phyloP scores from a whole-genome alignment of 2,888 invertebrate genomes.

The Leistus spinibarbis region DNA sequence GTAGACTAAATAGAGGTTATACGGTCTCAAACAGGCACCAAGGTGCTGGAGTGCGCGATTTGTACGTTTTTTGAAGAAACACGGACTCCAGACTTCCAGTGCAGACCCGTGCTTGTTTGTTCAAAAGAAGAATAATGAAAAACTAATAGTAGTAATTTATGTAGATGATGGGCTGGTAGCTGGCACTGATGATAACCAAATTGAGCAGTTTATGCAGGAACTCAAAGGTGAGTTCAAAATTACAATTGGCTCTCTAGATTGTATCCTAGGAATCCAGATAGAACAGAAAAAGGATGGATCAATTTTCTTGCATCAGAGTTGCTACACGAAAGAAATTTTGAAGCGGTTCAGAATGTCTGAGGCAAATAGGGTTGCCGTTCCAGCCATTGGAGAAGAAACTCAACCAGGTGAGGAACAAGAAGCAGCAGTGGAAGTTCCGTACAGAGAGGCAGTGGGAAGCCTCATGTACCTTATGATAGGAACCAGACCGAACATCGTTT shows the following conservation, averaged over 20 bases:
- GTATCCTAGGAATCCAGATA: background rate
- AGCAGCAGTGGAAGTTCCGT: background rate
- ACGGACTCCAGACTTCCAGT: background rate
- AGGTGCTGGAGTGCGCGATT: constrained; percentile 49
- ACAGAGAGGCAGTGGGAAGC: too few species aligned
- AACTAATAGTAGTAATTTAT: constrained; percentile 5
- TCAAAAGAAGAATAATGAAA: background rate
- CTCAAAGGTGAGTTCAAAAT: constrained; percentile 34
- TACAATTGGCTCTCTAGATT: background rate
- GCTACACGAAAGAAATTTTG: constrained; percentile 15
- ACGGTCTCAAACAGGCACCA: constrained; percentile 51
- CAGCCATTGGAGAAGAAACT: constrained; percentile 4
- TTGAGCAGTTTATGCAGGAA: background rate
- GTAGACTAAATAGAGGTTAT: constrained; percentile 48
- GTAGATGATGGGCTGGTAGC: constrained; percentile 16
- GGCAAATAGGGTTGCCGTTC: constrained; percentile 5
- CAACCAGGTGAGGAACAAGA: constrained; percentile 14
- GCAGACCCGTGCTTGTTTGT: background rate
- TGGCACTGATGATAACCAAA: background rate
- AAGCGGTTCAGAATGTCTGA: constrained; percentile 15
- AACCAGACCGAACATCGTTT: too few species aligned
- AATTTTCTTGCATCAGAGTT: background rate
- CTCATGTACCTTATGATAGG: too few species aligned
- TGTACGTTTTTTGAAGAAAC: constrained; percentile 38
- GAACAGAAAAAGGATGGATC: background rate